Base-by-base conservation (phyloP, 92 coral and sea anemone genomes). In the Umimayanthus kanabou region DNA sequence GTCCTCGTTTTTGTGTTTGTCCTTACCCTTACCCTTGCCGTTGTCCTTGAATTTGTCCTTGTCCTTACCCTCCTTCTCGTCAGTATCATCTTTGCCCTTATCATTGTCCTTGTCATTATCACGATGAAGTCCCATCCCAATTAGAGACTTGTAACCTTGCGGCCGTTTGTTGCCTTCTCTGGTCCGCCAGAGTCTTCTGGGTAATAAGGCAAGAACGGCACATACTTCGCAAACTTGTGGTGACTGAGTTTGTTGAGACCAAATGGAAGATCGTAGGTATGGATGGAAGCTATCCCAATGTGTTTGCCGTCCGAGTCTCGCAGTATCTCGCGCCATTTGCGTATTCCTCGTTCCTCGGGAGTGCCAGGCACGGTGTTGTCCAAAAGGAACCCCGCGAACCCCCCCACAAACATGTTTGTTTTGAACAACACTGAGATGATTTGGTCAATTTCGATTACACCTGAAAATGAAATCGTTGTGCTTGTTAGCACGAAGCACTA, bases 331-430 rank as follows among this genome's bases (percentile, higher is more conserved):
- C 94, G 91, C 98, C 97, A 97, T 39, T 94, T 89, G 87, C 88
- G 90, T 80, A 97, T 86, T 29, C 99, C 99, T 23, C 99, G 95
- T 88, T 97, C 99, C 89, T 95, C 89, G 15, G 85, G 66, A 9
- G 99, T 94, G 0, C 99, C 99, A 55, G 99, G 99, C 64, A 96
- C 91, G 84, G 96, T 91, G 91, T 96, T 96, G 91, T 96, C 99
- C 77, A 96, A 87, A 26, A 95, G 53, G 80, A 96, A 82, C 5
- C 95, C 99, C 67, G 79, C 82, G 18, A 91, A 15, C 6, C 99
- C 98, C 23, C 98, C 99, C 30, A 97, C 97, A 23, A 94, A 96
- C 94, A 97, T 97, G 85, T 95, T 97, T 37, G 99, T 97, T 49
- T 76, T 86, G 77, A 97, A 85, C 93, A 97, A 90, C 70, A 97